Evolutionary conservation across 2,797 vertebrate species (phyloP), one percentile per base, ranked within the genome.

Genomic region (Astyanax mexicanus): DNA sequence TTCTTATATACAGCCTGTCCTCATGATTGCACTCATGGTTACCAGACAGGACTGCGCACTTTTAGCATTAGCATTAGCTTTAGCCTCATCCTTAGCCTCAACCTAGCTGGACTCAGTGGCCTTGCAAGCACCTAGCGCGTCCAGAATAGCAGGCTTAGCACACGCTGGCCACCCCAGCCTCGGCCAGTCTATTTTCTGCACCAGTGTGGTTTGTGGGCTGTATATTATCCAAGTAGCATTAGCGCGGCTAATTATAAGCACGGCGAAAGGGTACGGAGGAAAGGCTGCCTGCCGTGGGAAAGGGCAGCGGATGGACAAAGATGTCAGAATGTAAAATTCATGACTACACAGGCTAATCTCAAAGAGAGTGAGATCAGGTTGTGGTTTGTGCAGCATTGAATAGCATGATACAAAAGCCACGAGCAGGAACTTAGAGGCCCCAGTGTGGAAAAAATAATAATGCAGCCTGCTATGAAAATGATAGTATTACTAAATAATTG

Each of bases 71-170:
- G n/a, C n/a, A n/a, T n/a, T n/a, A n/a, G n/a, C n/a, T n/a, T n/a
- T n/a, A n/a, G n/a, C n/a, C n/a, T n/a, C 13, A 25, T 35, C 52
- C 64, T 40, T 29, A 45, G 51, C 45, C 19, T 52, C 42, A 32
- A 23, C 27, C 12, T 52, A 55, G 9, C n/a, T 13, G 3, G 27
- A 19, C 23, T 77, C 27, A 37, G 60, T n/a, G 29, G 25, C 67
- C 40, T 66, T 38, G 17, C 25, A 55, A 54, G 3, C 13, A 29
- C 54, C 29, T 68, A 35, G 57, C 51, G 6, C 47, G 21, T 80
- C 45, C 51, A 78, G 70, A 80, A 77, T 75, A 77, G 62, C 45
- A 55, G 35, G 72, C 66, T 70, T 58, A 79, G 54, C 8, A 37
- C 11, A 23, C 42, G 19, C 25, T 52, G 21, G 6, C 49, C 37